Conservation (phyloP, 2,888 invertebrate genomes). For the Cryptosula pallasiana region DNA sequence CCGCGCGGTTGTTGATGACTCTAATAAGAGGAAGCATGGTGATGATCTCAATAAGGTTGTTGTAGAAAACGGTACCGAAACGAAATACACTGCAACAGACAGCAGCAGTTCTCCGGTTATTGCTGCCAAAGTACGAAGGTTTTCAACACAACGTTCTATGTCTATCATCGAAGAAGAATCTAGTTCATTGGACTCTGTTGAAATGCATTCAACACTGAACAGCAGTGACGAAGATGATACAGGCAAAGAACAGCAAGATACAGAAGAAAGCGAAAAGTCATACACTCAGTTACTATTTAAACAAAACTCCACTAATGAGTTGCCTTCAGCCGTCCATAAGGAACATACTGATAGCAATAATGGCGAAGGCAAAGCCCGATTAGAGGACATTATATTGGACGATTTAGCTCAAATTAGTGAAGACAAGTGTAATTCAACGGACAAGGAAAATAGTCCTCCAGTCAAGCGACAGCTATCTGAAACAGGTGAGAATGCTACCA, state of each 20-base stretch:
- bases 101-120: background rate
- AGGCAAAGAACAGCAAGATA: background rate
- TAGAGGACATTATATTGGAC: background rate
- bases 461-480: background rate
- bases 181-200: background rate
- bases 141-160: background rate
- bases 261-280: too few relatives aligned
- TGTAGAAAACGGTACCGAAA: too few relatives aligned
- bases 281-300: background rate
- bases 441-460: conserved; percentile 15
- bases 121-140: background rate
- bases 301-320: background rate
- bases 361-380: background rate
- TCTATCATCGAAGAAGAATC: background rate
- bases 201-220: background rate
- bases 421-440: background rate
- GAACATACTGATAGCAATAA: background rate
- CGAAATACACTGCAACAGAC: too few relatives aligned
- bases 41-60: too few relatives aligned
- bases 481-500: too few relatives aligned
- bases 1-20: background rate
- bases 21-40: background rate
- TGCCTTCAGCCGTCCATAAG: background rate
- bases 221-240: too few relatives aligned
- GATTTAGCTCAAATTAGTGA: background rate